A percentile compares a stretch with the other conserved stretches of the same genome.
Evolutionary conservation across 1,140 invertebrate species (phyloP).

Genomic region (Oscheius sp.): DNA sequence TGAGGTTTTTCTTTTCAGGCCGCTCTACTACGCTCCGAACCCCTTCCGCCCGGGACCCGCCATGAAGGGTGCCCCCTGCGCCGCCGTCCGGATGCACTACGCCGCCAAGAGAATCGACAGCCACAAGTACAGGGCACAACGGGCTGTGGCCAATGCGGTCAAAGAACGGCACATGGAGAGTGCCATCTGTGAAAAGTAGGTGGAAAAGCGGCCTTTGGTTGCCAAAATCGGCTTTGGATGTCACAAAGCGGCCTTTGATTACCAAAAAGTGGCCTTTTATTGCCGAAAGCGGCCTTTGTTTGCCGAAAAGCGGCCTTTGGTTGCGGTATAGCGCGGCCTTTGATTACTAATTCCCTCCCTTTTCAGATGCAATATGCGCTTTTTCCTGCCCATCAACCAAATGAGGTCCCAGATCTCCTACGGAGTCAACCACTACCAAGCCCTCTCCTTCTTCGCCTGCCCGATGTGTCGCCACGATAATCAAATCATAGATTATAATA

Average conservation of each 20-base stretch:
- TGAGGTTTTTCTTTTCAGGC: no score
- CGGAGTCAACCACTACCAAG: background rate
- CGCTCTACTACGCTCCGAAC: background rate
- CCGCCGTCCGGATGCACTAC: background rate
- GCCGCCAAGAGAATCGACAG: background rate
- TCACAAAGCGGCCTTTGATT: no score
- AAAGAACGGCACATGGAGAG: background rate
- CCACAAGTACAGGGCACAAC: background rate
- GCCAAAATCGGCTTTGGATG: no score
- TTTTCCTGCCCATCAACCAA: background rate
- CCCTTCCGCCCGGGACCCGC: background rate
- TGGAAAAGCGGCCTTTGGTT: background rate
- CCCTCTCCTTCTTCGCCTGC: slow-evolving; percentile 5
- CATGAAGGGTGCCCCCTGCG: background rate
- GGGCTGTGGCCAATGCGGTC: background rate
- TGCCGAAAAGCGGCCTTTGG: no score
- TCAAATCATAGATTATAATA: background rate
- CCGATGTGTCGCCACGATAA: slow-evolving; percentile 4
- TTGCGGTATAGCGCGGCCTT: no score
- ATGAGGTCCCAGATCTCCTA: background rate
- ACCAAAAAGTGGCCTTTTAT: no score
- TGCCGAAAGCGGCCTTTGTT: no score
- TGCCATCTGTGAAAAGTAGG: background rate
- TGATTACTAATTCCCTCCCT: no score
- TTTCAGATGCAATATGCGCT: background rate